These are phyloP conservation scores for Idaea dimidiata DNA, from an alignment of 2,888 invertebrate species.

Conservation along the genomic window DNA sequence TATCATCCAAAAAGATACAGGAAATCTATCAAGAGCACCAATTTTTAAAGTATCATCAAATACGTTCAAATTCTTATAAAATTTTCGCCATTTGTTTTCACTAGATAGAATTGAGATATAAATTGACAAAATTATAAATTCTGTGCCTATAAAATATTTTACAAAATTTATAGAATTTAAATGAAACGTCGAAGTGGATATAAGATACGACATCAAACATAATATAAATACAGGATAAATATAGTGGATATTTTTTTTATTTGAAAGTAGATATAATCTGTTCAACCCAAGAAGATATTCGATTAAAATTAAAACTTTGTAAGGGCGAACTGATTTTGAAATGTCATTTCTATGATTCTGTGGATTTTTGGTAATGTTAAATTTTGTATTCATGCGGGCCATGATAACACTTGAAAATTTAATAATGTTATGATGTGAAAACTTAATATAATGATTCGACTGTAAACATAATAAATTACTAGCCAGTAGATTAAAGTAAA, in stretches of 20 bases:
- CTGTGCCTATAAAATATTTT: not conserved
- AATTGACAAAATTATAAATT: not conserved
- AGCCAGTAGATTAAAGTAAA: no score
- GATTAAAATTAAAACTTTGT: not conserved
- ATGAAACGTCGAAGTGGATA: not conserved
- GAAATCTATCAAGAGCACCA: not conserved
- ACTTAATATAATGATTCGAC: no score
- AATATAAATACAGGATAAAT: not conserved
- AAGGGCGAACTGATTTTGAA: not conserved
- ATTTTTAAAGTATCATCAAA: not conserved
- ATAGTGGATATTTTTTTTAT: not conserved
- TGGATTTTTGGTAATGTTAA: no score
- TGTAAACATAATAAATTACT: no score
- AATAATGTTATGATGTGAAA: no score
- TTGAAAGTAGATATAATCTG: not conserved
- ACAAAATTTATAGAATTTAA: not conserved
- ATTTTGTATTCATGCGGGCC: no score
- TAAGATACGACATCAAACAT: not conserved
- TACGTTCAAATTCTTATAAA: not conserved
- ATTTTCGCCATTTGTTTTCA: not conserved
- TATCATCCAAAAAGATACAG: not conserved
- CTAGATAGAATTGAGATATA: not conserved
- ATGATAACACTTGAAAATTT: no score
- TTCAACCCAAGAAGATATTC: not conserved
- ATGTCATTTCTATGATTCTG: no score